A percentile compares a stretch with the other conserved stretches of the same genome.
phyloP scores from a whole-genome alignment of 2,888 invertebrate genomes.

The Lomographa bimaculata region DNA sequence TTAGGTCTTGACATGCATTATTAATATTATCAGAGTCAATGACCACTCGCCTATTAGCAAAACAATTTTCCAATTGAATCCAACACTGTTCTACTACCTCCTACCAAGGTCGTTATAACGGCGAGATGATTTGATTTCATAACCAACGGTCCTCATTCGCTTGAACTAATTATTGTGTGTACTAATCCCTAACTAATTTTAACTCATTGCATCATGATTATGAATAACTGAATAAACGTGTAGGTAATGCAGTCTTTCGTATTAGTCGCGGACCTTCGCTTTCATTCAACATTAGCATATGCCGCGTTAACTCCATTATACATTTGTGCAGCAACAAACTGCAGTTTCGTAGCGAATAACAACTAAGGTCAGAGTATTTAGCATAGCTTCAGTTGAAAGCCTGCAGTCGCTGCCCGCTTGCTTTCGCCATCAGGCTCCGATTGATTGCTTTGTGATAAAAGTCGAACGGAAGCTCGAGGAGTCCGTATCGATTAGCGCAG shows the following conservation, averaged over 20 bases:
- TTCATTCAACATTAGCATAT: constrained; percentile 41
- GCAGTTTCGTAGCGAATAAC: constrained; percentile 13
- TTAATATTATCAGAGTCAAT: constrained; percentile 39
- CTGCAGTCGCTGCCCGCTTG: constrained; percentile 45
- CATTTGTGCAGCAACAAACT: constrained; percentile 30
- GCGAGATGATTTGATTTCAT: constrained; percentile 24
- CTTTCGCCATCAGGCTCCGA: constrained; percentile 36
- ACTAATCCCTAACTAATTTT: constrained; percentile 33
- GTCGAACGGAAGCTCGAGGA: constrained; percentile 53
- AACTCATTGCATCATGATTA: constrained; percentile 38
- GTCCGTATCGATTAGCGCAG: constrained; percentile 67
- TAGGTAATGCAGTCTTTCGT: constrained; percentile 34
- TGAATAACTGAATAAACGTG: constrained; percentile 38
- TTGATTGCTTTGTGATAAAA: constrained; percentile 50
- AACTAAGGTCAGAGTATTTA: constrained; percentile 14
- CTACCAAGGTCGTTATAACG: constrained; percentile 30
- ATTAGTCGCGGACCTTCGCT: constrained; percentile 39
- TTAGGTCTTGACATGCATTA: constrained; percentile 14
- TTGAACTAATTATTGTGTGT: constrained; percentile 33
- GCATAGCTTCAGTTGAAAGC: constrained; percentile 32
- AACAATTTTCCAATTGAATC: constrained; percentile 52
- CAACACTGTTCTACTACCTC: constrained; percentile 28
- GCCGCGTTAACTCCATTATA: constrained; percentile 38
- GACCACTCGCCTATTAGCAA: constrained; percentile 45
- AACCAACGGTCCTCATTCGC: constrained; percentile 34